phyloP scores from a whole-genome alignment of 30 jellyfish, hydroid and myxozoan species.

The Clytia hemisphaerica region DNA sequence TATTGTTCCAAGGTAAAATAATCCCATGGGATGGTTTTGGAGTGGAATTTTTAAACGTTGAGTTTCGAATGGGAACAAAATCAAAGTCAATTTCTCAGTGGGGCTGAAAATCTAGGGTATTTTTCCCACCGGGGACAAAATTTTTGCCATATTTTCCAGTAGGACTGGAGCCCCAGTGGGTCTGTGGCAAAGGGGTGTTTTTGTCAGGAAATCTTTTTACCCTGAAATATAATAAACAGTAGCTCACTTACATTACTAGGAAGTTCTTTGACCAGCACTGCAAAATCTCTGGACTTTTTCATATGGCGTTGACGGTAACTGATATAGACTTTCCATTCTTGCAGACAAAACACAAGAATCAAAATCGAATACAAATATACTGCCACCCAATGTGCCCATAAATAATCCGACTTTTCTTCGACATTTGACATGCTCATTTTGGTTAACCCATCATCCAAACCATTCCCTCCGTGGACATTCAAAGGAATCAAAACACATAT shows the following conservation, averaged over 20 bases:
- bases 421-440: conserved; percentile 82
- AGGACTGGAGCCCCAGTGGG: no score
- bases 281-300: conserved; percentile 61
- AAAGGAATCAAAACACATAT: conserved; percentile 69
- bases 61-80: no score
- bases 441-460: conserved; percentile 57
- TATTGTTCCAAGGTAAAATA: no score
- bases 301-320: conserved; percentile 63
- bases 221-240: no score
- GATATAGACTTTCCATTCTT: conserved; percentile 76
- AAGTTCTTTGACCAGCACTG: conserved; percentile 56
- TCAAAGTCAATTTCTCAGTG: no score
- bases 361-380: conserved; percentile 75
- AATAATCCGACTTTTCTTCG: conserved; percentile 32
- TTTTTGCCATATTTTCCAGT: no score
- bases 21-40: no score
- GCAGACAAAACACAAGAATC: conserved; percentile 32
- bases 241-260: conserved; percentile 54
- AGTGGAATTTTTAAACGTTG: no score
- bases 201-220: no score
- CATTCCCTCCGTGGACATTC: conserved; percentile 69
- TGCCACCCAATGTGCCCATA: conserved; percentile 93
- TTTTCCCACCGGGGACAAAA: no score
- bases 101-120: no score
- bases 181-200: no score